Evolutionary conservation across 2,113 vertebrate genomes (phyloP), one percentile per base, ranked within the genome.

Genomic region (Halcyon malimbica): DNA sequence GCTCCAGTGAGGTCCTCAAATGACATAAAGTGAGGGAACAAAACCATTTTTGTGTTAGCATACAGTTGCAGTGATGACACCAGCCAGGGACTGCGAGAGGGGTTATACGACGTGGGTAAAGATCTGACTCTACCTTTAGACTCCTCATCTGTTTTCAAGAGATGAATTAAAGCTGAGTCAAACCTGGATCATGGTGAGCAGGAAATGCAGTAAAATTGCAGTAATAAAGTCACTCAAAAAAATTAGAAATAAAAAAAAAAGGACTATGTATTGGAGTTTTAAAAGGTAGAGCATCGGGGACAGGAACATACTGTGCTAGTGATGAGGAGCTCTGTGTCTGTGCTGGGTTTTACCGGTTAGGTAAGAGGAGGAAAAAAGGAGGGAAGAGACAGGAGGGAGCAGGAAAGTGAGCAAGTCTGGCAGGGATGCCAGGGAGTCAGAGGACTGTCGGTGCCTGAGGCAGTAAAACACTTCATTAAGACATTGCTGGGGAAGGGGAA

Each of bases 141-240:
- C 5, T 28, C 11, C 13, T 17, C 33, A 21, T 57, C 25, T 79
- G 69, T 83, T 86, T 79, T 71, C 26, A n/a, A 53, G 83, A 82
- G 35, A 26, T 76, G 64, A 87, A 78, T 78, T 90, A 93, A 87
- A 65, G 83, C 73, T 56, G 89, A 95, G 73, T 94, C 92, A 94
- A 92, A 69, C 31, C 80, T 76, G 67, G 83, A 84, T 64, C 44
- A 35, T 0, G 0, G 62, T 28, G 70, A 93, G 70, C 78, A 64
- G 48, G 39, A 71, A 56, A 33, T 53, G 48, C 42, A 33, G 80
- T 13, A 70, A 74, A 89, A 92, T 46, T 63, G 57, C 29, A 64
- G 83, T 80, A 42, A 44, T 20, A 41, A 48, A 39, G 11, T 33
- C 39, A 76, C 42, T 70, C 19, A 16, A 41, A 35, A n/a, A 63